Percentiles rank a stretch among this genome's conserved stretches.
Conservation (phyloP, 2,113 vertebrate species). For the Synchiropus splendidus region DNA sequence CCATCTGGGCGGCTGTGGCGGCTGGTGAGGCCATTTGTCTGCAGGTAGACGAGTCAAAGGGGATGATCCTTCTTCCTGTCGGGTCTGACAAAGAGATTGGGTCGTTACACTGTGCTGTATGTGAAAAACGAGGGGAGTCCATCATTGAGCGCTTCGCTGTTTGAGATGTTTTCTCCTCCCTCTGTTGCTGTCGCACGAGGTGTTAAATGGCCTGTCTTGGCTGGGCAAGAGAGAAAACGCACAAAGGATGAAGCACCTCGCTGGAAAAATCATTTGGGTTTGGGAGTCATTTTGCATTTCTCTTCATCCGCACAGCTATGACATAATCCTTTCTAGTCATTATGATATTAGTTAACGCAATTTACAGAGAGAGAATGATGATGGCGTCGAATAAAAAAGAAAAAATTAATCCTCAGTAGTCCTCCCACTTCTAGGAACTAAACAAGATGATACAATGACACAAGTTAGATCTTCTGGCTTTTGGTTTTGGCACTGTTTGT, state of each 20-base stretch:
- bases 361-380: too few relatives aligned
- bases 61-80: slow-evolving; percentile 10
- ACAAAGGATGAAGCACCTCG: neutral
- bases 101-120: slow-evolving; percentile 14
- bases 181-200: slow-evolving; percentile 4
- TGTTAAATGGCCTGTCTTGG: slow-evolving; percentile 22
- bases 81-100: slow-evolving; percentile 10
- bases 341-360: neutral
- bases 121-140: slow-evolving; percentile 32
- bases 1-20: slow-evolving; percentile 20
- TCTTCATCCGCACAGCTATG: neutral
- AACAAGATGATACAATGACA: too few relatives aligned
- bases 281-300: too few relatives aligned
- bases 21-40: slow-evolving; percentile 14
- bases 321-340: neutral
- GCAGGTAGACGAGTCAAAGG: slow-evolving; percentile 22
- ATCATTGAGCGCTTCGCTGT: slow-evolving; percentile 21
- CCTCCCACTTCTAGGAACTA: too few relatives aligned
- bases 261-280: neutral
- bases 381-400: too few relatives aligned
- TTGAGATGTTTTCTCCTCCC: slow-evolving; percentile 22
- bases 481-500: too few relatives aligned
- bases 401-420: too few relatives aligned
- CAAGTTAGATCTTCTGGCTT: too few relatives aligned
- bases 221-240: neutral